phyloP scores from a whole-genome alignment of 2,797 vertebrate genomes.

The Botia kubotai region DNA sequence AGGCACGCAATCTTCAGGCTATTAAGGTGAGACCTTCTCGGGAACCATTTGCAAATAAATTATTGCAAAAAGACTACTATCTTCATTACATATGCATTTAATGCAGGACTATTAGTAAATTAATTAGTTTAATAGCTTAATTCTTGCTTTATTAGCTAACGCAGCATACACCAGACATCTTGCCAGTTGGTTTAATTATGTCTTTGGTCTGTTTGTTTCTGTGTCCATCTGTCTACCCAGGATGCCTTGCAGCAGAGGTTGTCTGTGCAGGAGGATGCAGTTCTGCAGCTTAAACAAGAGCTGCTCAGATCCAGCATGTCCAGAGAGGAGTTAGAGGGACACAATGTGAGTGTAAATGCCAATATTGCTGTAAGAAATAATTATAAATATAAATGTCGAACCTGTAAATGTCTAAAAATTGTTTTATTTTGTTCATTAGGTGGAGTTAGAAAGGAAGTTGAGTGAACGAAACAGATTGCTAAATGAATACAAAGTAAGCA shows the following conservation, averaged over 20 bases:
- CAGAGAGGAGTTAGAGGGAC: slow-evolving; percentile 92
- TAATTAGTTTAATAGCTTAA: background rate
- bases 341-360: slow-evolving; percentile 86
- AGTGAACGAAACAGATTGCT: slow-evolving; percentile 88
- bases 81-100: too few species aligned
- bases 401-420: background rate
- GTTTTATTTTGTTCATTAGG: slow-evolving; percentile 72
- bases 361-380: background rate
- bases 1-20: slow-evolving; percentile 92
- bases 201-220: background rate
- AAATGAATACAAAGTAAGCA: slow-evolving; percentile 87
- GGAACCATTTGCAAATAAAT: background rate
- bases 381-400: background rate
- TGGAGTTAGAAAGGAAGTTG: slow-evolving; percentile 90
- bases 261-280: slow-evolving; percentile 88
- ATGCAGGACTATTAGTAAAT: too few species aligned
- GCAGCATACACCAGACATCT: background rate
- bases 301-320: slow-evolving; percentile 92
- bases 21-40: slow-evolving; percentile 87
- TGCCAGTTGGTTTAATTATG: background rate
- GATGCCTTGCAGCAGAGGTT: slow-evolving; percentile 95
- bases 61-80: too few species aligned
- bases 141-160: background rate
- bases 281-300: slow-evolving; percentile 97
- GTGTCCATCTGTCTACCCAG: slow-evolving; percentile 70